Evolutionary conservation across 2,113 vertebrate genomes (phyloP).

Genomic region (Pontoporia blainvillei): DNA sequence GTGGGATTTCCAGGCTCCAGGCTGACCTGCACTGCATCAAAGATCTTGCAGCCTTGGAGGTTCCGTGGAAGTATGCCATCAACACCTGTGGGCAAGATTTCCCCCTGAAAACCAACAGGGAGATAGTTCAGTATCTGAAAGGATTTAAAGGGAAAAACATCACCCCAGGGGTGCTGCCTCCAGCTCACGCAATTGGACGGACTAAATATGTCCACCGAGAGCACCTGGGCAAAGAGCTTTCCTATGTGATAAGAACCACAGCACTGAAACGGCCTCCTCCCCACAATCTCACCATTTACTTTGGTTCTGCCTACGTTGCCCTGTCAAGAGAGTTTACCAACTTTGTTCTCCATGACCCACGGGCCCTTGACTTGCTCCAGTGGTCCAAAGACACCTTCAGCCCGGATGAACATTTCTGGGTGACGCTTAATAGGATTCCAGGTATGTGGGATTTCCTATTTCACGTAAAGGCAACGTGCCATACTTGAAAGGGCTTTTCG

Average conservation of each 20-base stretch:
- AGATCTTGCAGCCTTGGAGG: constrained; percentile 14
- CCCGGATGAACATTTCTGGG: constrained; percentile 80
- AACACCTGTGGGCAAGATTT: constrained; percentile 78
- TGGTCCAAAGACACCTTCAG: constrained; percentile 80
- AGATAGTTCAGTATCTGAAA: constrained; percentile 75
- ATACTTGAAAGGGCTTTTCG: not conserved
- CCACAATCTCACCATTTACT: constrained; percentile 73
- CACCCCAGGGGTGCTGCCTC: constrained; percentile 70
- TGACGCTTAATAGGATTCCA: constrained; percentile 76
- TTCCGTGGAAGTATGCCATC: constrained; percentile 71
- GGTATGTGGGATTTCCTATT: constrained; percentile 58
- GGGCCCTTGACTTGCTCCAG: constrained; percentile 60
- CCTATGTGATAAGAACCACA: constrained; percentile 53
- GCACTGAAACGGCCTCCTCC: constrained; percentile 7
- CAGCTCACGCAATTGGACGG: not conserved
- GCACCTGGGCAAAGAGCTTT: constrained; percentile 51
- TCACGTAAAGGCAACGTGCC: accelerated
- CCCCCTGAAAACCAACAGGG: constrained; percentile 78
- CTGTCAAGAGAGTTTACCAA: constrained; percentile 58
- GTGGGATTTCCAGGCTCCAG: constrained; percentile 68
- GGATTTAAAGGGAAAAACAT: constrained; percentile 60
- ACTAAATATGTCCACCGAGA: constrained; percentile 69
- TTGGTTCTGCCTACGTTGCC: constrained; percentile 68
- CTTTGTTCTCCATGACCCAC: constrained; percentile 59
- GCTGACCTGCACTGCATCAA: constrained; percentile 73